A percentile compares a stretch with the other conserved stretches of the same genome.
Evolutionary conservation across 1,140 invertebrate species (phyloP).

Genomic region (Bombus affinis): DNA sequence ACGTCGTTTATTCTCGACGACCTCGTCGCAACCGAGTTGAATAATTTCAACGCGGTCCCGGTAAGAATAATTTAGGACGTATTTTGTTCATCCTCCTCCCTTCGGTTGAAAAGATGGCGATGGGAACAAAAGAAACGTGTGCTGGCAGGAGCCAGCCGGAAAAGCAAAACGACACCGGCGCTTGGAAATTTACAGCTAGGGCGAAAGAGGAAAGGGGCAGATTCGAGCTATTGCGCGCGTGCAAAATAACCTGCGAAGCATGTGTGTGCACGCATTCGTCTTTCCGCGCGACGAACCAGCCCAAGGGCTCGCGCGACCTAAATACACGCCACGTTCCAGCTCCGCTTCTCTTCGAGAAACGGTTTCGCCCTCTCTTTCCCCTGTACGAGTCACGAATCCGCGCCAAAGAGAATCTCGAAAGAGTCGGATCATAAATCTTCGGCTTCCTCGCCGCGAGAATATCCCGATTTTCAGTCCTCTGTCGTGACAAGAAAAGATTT

Average conservation of each 20-base stretch:
- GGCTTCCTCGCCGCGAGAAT: conserved; percentile 52
- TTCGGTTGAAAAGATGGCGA: not conserved
- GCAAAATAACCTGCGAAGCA: conserved; percentile 11
- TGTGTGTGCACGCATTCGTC: conserved; percentile 48
- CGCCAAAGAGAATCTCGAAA: conserved; percentile 34
- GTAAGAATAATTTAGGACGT: conserved; percentile 35
- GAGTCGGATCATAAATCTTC: conserved; percentile 58
- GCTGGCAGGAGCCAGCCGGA: not conserved
- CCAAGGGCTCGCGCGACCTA: conserved; percentile 50
- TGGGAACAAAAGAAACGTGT: conserved; percentile 28
- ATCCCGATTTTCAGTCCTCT: conserved; percentile 53
- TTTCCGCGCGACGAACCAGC: conserved; percentile 27
- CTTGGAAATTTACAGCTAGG: conserved; percentile 58
- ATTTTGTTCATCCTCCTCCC: not conserved
- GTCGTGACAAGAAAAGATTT: conserved; percentile 53
- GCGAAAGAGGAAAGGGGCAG: not conserved
- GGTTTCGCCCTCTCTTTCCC: not conserved
- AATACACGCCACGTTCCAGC: conserved; percentile 36
- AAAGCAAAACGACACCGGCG: conserved; percentile 33
- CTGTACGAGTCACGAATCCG: not conserved
- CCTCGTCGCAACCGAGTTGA: not conserved
- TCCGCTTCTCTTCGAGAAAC: conserved; percentile 41
- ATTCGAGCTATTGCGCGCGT: conserved; percentile 3
- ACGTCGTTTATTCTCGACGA: not conserved
- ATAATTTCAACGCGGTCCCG: conserved; percentile 1